Conservation (phyloP, 2,113 vertebrate genomes). For the Spea multiplicata region DNA sequence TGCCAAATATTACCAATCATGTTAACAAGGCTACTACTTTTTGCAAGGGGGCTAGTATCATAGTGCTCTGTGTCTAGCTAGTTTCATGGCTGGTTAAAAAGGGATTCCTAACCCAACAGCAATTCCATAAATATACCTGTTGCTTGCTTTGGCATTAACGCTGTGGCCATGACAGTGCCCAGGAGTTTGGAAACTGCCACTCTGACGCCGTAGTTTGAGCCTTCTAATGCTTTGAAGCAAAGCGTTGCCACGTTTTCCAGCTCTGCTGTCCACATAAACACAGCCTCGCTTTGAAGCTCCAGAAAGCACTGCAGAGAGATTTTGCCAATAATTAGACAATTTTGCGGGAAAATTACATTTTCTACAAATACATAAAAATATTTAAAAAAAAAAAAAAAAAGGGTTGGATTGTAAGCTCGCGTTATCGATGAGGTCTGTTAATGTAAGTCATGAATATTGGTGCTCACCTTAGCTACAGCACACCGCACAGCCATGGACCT, state of each 20-base stretch:
- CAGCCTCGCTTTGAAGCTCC: constrained; percentile 96
- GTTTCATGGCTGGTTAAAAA: too few relatives aligned
- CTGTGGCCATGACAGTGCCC: constrained; percentile 95
- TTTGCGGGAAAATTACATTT: too few relatives aligned
- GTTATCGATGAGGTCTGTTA: too few relatives aligned
- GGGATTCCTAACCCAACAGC: not conserved
- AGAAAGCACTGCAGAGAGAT: constrained; percentile 77
- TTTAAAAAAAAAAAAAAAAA: not conserved
- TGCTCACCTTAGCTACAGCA: constrained; percentile 85
- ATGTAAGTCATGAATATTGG: not conserved
- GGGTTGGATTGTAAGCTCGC: not conserved
- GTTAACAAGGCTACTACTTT: too few relatives aligned
- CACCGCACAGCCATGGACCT: constrained; percentile 96
- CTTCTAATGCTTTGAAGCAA: constrained; percentile 95
- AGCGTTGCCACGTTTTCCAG: constrained; percentile 92
- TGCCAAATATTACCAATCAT: too few relatives aligned
- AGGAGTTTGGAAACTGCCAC: constrained; percentile 93
- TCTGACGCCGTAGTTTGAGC: constrained; percentile 93
- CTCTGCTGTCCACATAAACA: constrained; percentile 98
- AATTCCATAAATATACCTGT: constrained; percentile 70
- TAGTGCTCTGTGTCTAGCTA: too few relatives aligned
- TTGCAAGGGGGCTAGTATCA: too few relatives aligned
- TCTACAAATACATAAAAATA: not conserved
- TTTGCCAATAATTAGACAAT: not conserved
- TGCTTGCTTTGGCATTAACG: constrained; percentile 94